Base-by-base conservation (phyloP, 1,140 invertebrate genomes). In the Drosophila virilis region DNA sequence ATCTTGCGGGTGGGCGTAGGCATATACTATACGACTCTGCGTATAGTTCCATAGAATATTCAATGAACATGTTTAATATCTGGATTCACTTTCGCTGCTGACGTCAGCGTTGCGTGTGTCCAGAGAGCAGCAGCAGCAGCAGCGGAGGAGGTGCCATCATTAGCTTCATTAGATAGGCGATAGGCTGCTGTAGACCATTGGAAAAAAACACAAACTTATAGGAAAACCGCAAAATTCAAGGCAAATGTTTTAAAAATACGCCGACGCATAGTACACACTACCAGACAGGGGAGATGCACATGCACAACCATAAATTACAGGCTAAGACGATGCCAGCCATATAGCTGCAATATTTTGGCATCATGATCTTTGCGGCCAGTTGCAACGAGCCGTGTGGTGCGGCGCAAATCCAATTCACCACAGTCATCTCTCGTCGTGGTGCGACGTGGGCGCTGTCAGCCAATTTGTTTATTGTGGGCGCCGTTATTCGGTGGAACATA, bases 401-500 rank as follows among this genome's bases (percentile, higher is more conserved):
- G 64, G 70, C 66, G 66, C 80, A 66, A 86, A 86, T 86, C 35
- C 57, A 86, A 86, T 82, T 86, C 82, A 86, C 82, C 83, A 86
- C 83, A 85, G 80, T 67, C 72, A 65, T 32, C 17, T 43, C 54
- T 42, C 35, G 52, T 57, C 43, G 71, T 61, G 57, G 46, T 59
- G 22, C 43, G 52, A 57, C 70, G 72, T 71, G 59, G 72, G 72
- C 67, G 72, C 73, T 71, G 77, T 66, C 81, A 84, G 68, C 48
- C 83, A 88, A 86, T 86, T 86, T 88, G 83, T 86, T 86, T 86
- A 86, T 86, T 86, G 83, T 73, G 83, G 82, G 82, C 82, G 82
- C 82, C 78, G 52, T 62, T 62, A 32, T 70, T 70, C 65, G 58
- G 15, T 55, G 62, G 46, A 57, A 61, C 61, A 82, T 69, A 38